phyloP scores from a whole-genome alignment of 2,888 invertebrate genomes.

The Chrysina gloriosa region DNA sequence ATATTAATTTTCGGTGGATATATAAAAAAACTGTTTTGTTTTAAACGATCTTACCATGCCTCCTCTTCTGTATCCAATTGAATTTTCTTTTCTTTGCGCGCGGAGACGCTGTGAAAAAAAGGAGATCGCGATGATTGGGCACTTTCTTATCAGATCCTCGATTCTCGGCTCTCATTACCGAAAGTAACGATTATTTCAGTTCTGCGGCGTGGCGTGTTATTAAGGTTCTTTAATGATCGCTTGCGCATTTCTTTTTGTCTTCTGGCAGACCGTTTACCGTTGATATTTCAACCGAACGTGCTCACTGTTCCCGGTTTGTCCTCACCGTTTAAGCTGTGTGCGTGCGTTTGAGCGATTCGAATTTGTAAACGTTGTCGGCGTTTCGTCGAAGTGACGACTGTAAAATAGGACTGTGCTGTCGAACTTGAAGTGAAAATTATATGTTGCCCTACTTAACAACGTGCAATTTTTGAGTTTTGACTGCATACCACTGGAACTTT shows the following conservation, averaged over 20 bases:
- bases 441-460: slow-evolving; percentile 1
- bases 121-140: slow-evolving; percentile 32
- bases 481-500: neutral
- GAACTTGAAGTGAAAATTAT: slow-evolving; percentile 23
- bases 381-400: slow-evolving; percentile 17
- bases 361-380: slow-evolving; percentile 2
- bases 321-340: slow-evolving; percentile 9
- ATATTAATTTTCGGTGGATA: slow-evolving; percentile 36
- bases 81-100: slow-evolving; percentile 32
- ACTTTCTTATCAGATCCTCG: slow-evolving; percentile 34
- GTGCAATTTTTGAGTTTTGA: slow-evolving; percentile 11
- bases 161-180: slow-evolving; percentile 32
- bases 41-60: slow-evolving; percentile 28
- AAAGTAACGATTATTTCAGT: slow-evolving; percentile 38
- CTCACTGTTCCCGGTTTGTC: slow-evolving; percentile 5
- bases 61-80: slow-evolving; percentile 30
- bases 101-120: slow-evolving; percentile 18
- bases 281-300: slow-evolving; percentile 31
- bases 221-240: slow-evolving; percentile 35
- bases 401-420: neutral
- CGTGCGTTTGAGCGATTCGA: slow-evolving; percentile 3
- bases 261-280: slow-evolving; percentile 29
- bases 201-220: slow-evolving; percentile 37
- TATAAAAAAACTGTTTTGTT: slow-evolving; percentile 26
- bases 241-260: slow-evolving; percentile 31